Evolutionary conservation across 2,797 vertebrate genomes (phyloP), one percentile per base, ranked within the genome.

Genomic region (Coreius guichenoti): DNA sequence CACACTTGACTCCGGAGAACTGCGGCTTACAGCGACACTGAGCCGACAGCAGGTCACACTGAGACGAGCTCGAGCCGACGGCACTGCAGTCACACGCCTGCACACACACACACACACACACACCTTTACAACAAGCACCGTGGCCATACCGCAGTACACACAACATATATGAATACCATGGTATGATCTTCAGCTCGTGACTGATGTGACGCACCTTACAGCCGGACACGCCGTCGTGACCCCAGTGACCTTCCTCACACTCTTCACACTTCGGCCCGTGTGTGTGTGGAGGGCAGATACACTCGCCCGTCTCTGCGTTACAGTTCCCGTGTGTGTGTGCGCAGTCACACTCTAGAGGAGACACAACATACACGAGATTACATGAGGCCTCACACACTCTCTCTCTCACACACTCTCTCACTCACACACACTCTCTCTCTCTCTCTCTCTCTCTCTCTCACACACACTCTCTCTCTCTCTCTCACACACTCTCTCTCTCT

Each of bases 251-350:
- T 13, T 92, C 89, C 81, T 96, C 92, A 90, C 98, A 99, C 23
- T 87, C 87, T 86, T 97, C 93, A 87, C 98, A 99, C 84, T 93
- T 94, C 26, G 86, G 87, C 33, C 98, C 97, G 26, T 2, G 67
- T 2, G 97, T 97, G 88, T 98, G 94, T 81, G 96, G 91, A 0
- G 98, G 97, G 87, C 98, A 99, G 90, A 96, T 92, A 45, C 98
- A 99, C 65, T 93, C 92, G 11, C 98, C 98, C 0, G 93, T 96
- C n/a, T 92, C 89, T 0, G 93, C 88, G 86, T 97, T 74, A 70
- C 98, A 99, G 90, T 96, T 96, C 21, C 97, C 96, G 43, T 95
- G 95, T 17, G 98, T 99, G 91, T 97, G 95, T 39, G 92, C 88
- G 81, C 98, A 99, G 90, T 93, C 91, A 87, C 98, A 99, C 90